Percentiles rank a stretch among this genome's conserved stretches.
Conservation (phyloP, 2,113 vertebrate genomes). For the Apteryx mantelli region DNA sequence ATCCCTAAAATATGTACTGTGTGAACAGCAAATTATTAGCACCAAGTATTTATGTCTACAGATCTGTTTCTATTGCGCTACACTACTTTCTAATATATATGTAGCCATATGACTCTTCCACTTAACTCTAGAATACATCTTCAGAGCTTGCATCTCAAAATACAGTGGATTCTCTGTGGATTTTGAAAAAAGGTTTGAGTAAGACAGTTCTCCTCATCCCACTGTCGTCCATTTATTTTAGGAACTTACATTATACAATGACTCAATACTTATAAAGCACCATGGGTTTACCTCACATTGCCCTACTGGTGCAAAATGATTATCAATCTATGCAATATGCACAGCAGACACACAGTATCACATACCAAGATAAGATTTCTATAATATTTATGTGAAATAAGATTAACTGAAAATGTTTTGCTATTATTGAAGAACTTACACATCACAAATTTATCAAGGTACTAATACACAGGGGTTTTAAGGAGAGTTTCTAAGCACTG, state of each 20-base stretch:
- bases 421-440: neutral
- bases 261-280: neutral
- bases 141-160: neutral
- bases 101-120: neutral
- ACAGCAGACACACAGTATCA: neutral
- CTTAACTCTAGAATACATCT: neutral
- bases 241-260: neutral
- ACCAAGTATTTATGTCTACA: neutral
- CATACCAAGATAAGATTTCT: neutral
- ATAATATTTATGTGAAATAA: neutral
- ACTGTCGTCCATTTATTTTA: neutral
- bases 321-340: neutral
- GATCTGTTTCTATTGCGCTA: neutral
- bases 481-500: neutral
- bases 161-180: neutral
- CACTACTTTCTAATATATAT: neutral
- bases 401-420: neutral
- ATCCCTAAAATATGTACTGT: neutral
- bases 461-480: neutral
- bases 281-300: neutral
- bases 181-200: neutral
- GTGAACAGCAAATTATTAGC: neutral
- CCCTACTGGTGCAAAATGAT: neutral
- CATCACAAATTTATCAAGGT: neutral
- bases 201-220: neutral